Percentiles rank a stretch among this genome's conserved stretches.
phyloP scores from a whole-genome alignment of 2,888 invertebrate species.

The Melinaea menophilus region DNA sequence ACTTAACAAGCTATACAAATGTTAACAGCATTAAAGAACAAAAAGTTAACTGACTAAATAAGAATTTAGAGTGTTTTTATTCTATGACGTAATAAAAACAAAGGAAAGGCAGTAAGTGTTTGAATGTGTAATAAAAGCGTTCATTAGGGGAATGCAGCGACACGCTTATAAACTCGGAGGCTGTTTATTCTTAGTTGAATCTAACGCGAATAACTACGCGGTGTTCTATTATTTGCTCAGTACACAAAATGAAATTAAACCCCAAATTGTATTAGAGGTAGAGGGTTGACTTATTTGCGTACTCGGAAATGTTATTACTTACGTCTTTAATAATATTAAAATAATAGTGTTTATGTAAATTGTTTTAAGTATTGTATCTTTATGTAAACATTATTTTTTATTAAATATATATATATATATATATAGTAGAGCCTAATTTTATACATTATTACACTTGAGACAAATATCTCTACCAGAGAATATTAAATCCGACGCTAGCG shows the following conservation, averaged over 20 bases:
- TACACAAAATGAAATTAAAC: background rate
- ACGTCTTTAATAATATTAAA: too few species aligned
- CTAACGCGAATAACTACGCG: constrained; percentile 33
- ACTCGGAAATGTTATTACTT: too few species aligned
- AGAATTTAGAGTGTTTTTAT: constrained; percentile 16
- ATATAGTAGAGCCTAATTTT: background rate
- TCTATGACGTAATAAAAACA: constrained; percentile 37
- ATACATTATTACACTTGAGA: constrained; percentile 65
- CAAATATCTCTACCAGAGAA: constrained; percentile 69
- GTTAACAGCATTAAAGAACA: constrained; percentile 6
- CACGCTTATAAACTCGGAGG: constrained; percentile 34
- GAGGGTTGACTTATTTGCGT: too few species aligned
- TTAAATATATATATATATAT: background rate
- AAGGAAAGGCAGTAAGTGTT: constrained; percentile 34
- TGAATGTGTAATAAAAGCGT: constrained; percentile 39
- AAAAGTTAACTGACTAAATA: constrained; percentile 8
- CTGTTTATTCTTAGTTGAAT: constrained; percentile 38
- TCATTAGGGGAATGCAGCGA: constrained; percentile 41
- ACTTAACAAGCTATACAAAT: constrained; percentile 10
- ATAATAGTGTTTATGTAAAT: too few species aligned
- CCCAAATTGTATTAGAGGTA: too few species aligned
- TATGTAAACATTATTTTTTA: background rate
- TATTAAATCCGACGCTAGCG: constrained; percentile 41
- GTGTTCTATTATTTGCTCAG: constrained; percentile 27
- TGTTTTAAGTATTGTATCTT: background rate